Conservation (phyloP, 2,113 vertebrate genomes). For the Megaceryle torquata region DNA sequence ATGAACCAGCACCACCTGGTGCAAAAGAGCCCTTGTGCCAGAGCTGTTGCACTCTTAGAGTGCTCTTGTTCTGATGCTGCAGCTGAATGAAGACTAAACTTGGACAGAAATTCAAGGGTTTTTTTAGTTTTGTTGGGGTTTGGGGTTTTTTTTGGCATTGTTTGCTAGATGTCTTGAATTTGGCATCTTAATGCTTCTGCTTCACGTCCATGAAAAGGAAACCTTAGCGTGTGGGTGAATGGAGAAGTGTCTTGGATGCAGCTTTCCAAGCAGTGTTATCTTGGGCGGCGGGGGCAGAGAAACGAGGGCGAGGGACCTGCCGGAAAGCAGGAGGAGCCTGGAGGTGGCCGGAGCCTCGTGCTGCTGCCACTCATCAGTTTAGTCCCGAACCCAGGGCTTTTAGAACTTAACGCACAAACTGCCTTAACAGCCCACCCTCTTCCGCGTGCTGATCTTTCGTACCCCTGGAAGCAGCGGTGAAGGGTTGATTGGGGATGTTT, state of each 20-base stretch:
- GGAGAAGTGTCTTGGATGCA: accelerated
- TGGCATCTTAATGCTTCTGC: not conserved
- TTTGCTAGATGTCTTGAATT: not conserved
- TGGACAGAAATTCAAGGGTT: not conserved
- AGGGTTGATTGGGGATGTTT: too few relatives aligned
- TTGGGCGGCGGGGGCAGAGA: not conserved
- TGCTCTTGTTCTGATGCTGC: not conserved
- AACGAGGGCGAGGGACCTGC: not conserved
- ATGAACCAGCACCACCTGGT: not conserved
- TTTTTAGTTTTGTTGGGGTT: too few relatives aligned
- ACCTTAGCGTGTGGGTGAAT: not conserved
- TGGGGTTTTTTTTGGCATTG: too few relatives aligned
- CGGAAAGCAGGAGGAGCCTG: too few relatives aligned
- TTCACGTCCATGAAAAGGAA: not conserved
- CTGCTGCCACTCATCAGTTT: too few relatives aligned
- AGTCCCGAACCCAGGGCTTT: too few relatives aligned
- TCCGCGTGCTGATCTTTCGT: too few relatives aligned
- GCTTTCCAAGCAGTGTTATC: accelerated
- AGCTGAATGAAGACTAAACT: not conserved
- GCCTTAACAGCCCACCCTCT: too few relatives aligned
- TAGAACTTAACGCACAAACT: too few relatives aligned
- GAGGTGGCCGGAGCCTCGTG: too few relatives aligned
- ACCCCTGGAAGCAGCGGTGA: too few relatives aligned
- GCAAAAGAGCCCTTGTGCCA: not conserved
- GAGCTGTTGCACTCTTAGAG: not conserved